These are phyloP conservation scores for Orchesellides sinensis DNA, from an alignment of 2,888 invertebrate species.

Conservation along the genomic window DNA sequence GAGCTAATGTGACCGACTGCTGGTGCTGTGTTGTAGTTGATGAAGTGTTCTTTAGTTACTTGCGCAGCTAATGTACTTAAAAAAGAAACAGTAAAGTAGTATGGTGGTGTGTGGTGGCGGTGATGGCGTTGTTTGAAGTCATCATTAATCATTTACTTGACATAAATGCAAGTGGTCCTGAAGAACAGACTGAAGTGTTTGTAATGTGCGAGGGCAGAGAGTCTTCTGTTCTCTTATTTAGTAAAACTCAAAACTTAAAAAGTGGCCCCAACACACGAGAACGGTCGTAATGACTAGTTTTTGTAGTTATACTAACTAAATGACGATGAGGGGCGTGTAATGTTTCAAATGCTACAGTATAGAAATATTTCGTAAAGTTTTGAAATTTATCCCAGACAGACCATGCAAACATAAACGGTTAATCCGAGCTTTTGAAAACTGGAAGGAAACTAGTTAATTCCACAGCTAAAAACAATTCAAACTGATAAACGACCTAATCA, in stretches of 20 bases:
- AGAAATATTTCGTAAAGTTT: too few relatives aligned
- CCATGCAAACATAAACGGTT: too few relatives aligned
- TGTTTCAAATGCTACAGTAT: too few relatives aligned
- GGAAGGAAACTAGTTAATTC: too few relatives aligned
- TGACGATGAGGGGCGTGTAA: too few relatives aligned
- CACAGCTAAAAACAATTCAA: too few relatives aligned
- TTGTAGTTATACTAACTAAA: too few relatives aligned
- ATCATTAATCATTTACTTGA: slow-evolving; percentile 66
- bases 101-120: slow-evolving; percentile 24
- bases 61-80: slow-evolving; percentile 20
- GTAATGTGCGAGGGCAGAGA: slow-evolving; percentile 5
- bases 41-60: background rate
- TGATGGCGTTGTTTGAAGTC: slow-evolving; percentile 54
- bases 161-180: slow-evolving; percentile 42
- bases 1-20: slow-evolving; percentile 61
- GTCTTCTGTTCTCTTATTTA: background rate
- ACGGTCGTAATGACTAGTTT: too few relatives aligned
- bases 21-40: background rate
- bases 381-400: too few relatives aligned
- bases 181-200: too few relatives aligned
- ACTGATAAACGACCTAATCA: too few relatives aligned
- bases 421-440: too few relatives aligned
- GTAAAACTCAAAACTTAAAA: slow-evolving; percentile 8
- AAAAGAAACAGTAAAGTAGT: slow-evolving; percentile 7
- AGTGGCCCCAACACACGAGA: slow-evolving; percentile 10